Percentiles rank a stretch among this genome's conserved stretches.
These are phyloP conservation scores for Oryzias sinensis DNA, from an alignment of 2,797 vertebrate species.

Conservation along the genomic window DNA sequence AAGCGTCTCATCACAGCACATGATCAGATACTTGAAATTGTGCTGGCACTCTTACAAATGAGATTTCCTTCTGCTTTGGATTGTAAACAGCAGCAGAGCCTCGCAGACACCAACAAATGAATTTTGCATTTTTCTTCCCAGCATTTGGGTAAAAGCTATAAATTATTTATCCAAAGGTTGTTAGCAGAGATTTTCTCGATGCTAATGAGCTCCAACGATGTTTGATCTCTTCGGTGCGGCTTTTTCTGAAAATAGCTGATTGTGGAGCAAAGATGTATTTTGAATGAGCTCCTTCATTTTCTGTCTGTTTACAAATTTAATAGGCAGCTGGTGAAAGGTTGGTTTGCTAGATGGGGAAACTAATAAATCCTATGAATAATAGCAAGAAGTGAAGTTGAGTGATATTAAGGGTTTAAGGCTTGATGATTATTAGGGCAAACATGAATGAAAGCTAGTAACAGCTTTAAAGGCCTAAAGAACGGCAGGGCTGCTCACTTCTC, in stretches of 20 bases:
- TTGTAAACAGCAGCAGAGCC: conserved; percentile 41
- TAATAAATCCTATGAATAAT: conserved; percentile 20
- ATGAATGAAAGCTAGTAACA: too few species aligned
- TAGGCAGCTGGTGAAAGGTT: conserved; percentile 15
- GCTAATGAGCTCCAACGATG: conserved; percentile 70
- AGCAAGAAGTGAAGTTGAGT: not conserved
- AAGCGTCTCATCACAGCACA: conserved; percentile 8
- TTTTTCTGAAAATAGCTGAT: conserved; percentile 57
- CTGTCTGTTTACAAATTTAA: conserved; percentile 41
- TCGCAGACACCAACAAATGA: conserved; percentile 35
- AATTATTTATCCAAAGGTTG: conserved; percentile 71
- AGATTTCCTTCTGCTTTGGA: conserved; percentile 32
- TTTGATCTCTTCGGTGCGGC: conserved; percentile 63
- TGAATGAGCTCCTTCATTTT: conserved; percentile 42
- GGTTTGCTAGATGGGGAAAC: conserved; percentile 6
- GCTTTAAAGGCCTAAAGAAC: too few species aligned
- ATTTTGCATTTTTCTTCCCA: conserved; percentile 60
- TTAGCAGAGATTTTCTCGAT: conserved; percentile 64
- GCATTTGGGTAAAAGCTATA: conserved; percentile 69
- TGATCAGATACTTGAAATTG: conserved; percentile 30
- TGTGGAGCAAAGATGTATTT: conserved; percentile 43
- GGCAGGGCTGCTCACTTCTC: too few species aligned
- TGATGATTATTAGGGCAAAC: too few species aligned
- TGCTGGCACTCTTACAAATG: conserved; percentile 33
- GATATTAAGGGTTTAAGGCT: too few species aligned